Percentiles rank a stretch among this genome's conserved stretches.
Evolutionary conservation across 2,113 vertebrate species (phyloP).

Genomic region (Clinocottus analis): DNA sequence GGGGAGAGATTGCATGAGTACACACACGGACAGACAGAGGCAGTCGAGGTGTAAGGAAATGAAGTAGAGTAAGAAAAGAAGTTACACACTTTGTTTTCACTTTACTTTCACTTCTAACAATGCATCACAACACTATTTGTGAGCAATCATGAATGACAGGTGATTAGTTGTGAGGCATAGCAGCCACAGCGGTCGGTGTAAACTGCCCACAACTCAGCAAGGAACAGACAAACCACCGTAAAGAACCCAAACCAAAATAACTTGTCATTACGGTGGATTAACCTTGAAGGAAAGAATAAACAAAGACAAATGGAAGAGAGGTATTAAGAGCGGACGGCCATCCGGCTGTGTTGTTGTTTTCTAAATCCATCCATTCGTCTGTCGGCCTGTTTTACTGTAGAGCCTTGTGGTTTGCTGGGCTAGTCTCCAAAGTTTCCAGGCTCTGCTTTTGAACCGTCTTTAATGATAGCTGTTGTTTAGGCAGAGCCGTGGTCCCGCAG

Average conservation of each 20-base stretch:
- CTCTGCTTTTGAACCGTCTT: constrained; percentile 47
- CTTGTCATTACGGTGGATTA: constrained; percentile 4
- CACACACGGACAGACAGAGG: constrained; percentile 1
- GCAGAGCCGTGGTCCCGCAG: constrained; percentile 63
- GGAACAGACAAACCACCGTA: constrained; percentile 14
- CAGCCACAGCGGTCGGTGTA: constrained; percentile 17
- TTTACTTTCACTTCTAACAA: constrained; percentile 9
- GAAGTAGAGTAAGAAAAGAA: constrained; percentile 2
- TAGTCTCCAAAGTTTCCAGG: constrained; percentile 66
- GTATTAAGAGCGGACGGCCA: constrained; percentile 4
- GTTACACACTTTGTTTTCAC: not conserved
- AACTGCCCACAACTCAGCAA: constrained; percentile 29
- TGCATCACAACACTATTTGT: not conserved
- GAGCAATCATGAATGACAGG: constrained; percentile 10
- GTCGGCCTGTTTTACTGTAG: constrained; percentile 46
- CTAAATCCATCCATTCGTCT: constrained; percentile 27
- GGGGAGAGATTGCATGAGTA: not conserved
- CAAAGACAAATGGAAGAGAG: constrained; percentile 8
- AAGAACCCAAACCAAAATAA: constrained; percentile 28
- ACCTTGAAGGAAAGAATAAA: not conserved
- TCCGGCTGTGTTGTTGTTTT: constrained; percentile 37
- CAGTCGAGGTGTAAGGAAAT: not conserved
- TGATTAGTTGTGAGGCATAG: not conserved
- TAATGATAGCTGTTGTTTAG: constrained; percentile 73
- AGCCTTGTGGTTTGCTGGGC: constrained; percentile 57